Evolutionary conservation across 53 echinoderm and acorn worm species (phyloP), one percentile per base, ranked within the genome.

Genomic region (Luidia sarsii): DNA sequence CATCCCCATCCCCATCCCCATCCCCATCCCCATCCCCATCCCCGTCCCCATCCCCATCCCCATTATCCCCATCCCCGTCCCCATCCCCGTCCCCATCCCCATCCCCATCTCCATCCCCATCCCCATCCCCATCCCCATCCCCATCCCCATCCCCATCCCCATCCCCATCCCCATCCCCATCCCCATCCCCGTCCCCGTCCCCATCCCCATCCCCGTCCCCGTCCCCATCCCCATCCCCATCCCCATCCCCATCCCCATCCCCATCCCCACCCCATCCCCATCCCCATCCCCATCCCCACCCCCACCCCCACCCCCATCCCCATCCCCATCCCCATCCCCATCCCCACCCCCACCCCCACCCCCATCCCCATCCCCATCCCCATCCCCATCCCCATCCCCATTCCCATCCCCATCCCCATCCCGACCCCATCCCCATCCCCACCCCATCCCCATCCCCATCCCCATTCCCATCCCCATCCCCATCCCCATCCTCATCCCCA

Each of bases 401-500:
- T 72, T 11, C 11, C n/a, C n/a, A n/a, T n/a, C 67, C 15, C 3
- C 59, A 61, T 31, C 71, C 63, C n/a, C 75, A 85, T 7, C 70
- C 94, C 34, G 90, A 94, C 62, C 83, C 91, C 46, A 86, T 70
- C 7, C 18, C 41, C 35, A 56, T 1, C 2, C 8, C 13, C 5
- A 72, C 41, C 11, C 97, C 4, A 60, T 60, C 19, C 32, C 69
- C 7, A 22, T 50, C 16, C 39, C 64, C 16, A 50, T 69, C 30
- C 62, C 79, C 33, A 65, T 67, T 15, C 75, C 75, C 8, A 60
- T 85, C 37, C 67, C 15, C 3, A 77, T 46, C 19, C 71, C 63
- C n/a, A 75, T 85, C 5, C 70, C 94, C 34, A 94, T 90, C 62
- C 83, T 94, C 46, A 88, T 94, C 68, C 90, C 90, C 91, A 59